Conservation (phyloP, 2,797 vertebrate genomes). For the Peromyscus aztecus region DNA sequence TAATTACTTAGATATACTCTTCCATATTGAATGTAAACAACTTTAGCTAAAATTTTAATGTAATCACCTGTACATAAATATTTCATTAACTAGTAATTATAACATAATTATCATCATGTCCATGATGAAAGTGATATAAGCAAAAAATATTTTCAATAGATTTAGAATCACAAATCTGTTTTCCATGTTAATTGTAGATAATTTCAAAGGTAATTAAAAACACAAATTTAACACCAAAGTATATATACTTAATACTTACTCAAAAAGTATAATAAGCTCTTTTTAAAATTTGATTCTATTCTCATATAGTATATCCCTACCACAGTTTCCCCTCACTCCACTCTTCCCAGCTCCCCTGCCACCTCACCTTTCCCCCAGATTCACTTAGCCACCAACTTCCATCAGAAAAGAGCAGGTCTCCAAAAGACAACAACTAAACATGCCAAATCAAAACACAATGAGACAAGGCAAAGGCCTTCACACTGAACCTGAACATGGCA, state of each 20-base stretch:
- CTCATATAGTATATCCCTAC: too few relatives aligned
- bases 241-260: neutral
- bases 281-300: too few relatives aligned
- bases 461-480: too few relatives aligned
- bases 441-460: too few relatives aligned
- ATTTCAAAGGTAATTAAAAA: constrained; percentile 60
- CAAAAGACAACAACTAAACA: too few relatives aligned
- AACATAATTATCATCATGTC: constrained; percentile 64
- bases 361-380: too few relatives aligned
- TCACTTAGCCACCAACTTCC: too few relatives aligned
- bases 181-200: constrained; percentile 65
- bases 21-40: neutral
- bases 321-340: too few relatives aligned
- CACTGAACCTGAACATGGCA: too few relatives aligned
- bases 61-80: constrained; percentile 77
- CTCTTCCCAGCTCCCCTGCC: too few relatives aligned
- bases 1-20: constrained; percentile 16
- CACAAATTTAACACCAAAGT: neutral
- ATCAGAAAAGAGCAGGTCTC: too few relatives aligned
- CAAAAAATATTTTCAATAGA: constrained; percentile 69
- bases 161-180: constrained; percentile 45
- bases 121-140: constrained; percentile 56
- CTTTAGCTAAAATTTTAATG: constrained; percentile 73
- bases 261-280: neutral
- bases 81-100: constrained; percentile 80